phyloP scores from a whole-genome alignment of 2,113 vertebrate species.

The Campylorhamphus procurvoides region DNA sequence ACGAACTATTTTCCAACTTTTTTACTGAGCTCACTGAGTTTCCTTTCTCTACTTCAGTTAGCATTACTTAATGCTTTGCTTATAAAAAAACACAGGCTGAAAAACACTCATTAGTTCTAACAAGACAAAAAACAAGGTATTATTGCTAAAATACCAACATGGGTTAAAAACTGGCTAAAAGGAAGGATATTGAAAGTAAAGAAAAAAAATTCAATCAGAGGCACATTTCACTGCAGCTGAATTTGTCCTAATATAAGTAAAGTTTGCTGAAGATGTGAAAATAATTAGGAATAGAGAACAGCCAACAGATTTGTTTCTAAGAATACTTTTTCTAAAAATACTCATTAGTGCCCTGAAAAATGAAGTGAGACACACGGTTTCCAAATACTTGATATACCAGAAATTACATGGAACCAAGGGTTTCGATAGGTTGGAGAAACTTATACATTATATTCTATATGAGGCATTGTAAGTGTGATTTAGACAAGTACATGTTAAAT shows the following conservation, averaged over 20 bases:
- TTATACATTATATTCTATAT: neutral
- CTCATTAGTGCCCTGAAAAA: constrained; percentile 15
- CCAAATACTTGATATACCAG: constrained; percentile 8
- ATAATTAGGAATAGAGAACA: constrained; percentile 28
- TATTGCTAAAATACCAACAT: neutral
- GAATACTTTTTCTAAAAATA: constrained; percentile 53
- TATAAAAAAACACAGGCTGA: neutral
- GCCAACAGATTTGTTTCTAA: constrained; percentile 10
- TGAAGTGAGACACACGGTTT: neutral
- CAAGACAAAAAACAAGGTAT: neutral
- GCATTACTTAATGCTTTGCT: neutral
- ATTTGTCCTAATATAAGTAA: neutral
- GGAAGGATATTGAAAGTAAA: neutral
- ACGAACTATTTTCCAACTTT: neutral
- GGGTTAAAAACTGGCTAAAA: neutral
- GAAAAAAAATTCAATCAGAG: neutral
- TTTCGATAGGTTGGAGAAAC: neutral
- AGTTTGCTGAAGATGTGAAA: constrained; percentile 34
- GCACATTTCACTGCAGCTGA: neutral
- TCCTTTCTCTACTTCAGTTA: neutral
- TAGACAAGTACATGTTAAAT: neutral
- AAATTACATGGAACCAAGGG: neutral
- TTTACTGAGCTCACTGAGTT: neutral
- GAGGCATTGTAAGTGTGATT: constrained; percentile 5
- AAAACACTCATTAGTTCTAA: neutral